A percentile compares a stretch with the other conserved stretches of the same genome.
Conservation (phyloP, 2,113 vertebrate species). For the Electrona antarctica region DNA sequence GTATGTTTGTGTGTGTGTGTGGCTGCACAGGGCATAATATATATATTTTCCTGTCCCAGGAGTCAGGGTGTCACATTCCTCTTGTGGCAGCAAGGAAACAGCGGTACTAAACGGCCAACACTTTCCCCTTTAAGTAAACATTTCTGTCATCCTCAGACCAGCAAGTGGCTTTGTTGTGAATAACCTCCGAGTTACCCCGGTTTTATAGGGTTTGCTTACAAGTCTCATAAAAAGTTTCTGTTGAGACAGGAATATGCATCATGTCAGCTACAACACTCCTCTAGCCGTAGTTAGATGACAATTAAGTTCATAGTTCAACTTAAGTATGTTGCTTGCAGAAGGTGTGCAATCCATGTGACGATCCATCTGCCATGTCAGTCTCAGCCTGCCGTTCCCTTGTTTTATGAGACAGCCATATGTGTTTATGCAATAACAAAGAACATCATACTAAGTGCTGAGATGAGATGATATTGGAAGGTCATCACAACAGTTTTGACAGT, state of each 20-base stretch:
- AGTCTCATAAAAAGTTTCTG: constrained; percentile 13
- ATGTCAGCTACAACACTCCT: neutral
- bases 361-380: neutral
- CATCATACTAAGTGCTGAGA: neutral
- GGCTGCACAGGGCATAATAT: neutral
- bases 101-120: constrained; percentile 34
- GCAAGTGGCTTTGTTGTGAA: constrained; percentile 17
- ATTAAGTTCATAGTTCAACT: no score
- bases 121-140: constrained; percentile 39
- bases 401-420: constrained; percentile 8
- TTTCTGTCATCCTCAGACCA: constrained; percentile 18
- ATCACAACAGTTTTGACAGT: no score
- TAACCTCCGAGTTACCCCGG: neutral
- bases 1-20: constrained; percentile 16
- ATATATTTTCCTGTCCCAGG: constrained; percentile 15
- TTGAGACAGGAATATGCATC: neutral
- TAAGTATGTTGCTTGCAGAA: neutral
- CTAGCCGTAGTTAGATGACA: no score
- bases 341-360: constrained; percentile 2
- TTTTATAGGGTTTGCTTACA: constrained; percentile 2
- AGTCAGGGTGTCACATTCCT: constrained; percentile 37
- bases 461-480: constrained; percentile 9
- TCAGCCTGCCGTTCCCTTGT: constrained; percentile 2
- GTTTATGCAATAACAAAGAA: neutral
- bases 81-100: constrained; percentile 27